These are phyloP conservation scores for Xylocampa areola DNA, from an alignment of 2,888 invertebrate species.

Conservation along the genomic window DNA sequence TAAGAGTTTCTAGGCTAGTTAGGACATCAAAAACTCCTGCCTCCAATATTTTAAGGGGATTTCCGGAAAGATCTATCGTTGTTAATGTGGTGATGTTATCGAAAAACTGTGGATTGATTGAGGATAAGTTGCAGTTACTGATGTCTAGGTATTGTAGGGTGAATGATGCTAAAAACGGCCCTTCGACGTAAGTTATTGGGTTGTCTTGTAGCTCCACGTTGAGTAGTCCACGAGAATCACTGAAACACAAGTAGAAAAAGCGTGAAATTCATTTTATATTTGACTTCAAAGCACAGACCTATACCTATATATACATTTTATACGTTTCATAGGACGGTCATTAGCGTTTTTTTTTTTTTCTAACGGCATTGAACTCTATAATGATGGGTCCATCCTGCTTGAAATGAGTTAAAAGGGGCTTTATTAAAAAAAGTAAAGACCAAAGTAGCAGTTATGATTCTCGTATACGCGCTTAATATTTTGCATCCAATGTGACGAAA, in stretches of 20 bases:
- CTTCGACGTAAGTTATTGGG: slow-evolving; percentile 90
- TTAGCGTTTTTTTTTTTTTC: background rate
- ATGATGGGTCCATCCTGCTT: background rate
- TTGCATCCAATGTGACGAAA: background rate
- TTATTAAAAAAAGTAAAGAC: background rate
- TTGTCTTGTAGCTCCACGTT: slow-evolving; percentile 93
- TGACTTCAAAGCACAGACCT: too few relatives aligned
- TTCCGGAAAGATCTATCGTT: slow-evolving; percentile 92
- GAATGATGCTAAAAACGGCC: slow-evolving; percentile 91
- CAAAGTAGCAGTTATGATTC: background rate
- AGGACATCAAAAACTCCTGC: slow-evolving; percentile 91
- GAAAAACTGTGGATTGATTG: slow-evolving; percentile 91
- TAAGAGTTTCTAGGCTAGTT: slow-evolving; percentile 91
- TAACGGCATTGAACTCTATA: background rate
- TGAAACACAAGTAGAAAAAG: slow-evolving; percentile 71
- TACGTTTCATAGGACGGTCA: background rate
- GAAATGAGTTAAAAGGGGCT: background rate
- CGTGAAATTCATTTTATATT: background rate
- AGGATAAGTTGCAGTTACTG: slow-evolving; percentile 90
- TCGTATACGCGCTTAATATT: background rate
- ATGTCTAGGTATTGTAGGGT: slow-evolving; percentile 92
- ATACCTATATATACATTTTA: too few relatives aligned
- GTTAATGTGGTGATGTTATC: slow-evolving; percentile 91
- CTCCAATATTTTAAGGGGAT: slow-evolving; percentile 90
- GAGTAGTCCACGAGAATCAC: slow-evolving; percentile 92